Evolutionary conservation across 2,113 vertebrate genomes (phyloP).

Genomic region (Bubo bubo): DNA sequence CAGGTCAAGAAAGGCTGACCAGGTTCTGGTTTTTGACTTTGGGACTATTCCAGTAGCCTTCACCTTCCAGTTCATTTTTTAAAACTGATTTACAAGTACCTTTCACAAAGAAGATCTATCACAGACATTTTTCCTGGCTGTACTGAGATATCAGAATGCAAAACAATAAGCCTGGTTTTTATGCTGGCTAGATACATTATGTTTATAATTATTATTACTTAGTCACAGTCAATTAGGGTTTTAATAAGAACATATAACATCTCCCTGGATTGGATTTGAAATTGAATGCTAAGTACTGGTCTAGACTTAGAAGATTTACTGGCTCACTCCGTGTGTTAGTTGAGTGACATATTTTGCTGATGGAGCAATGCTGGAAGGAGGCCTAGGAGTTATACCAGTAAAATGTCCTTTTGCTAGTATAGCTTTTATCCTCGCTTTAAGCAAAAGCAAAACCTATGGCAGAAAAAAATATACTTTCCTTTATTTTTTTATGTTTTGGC

Average conservation of each 20-base stretch:
- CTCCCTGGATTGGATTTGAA: neutral
- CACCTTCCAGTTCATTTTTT: neutral
- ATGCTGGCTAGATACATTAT: neutral
- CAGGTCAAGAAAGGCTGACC: neutral
- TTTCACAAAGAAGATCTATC: neutral
- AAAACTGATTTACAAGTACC: neutral
- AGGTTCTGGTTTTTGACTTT: neutral
- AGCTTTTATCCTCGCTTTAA: neutral
- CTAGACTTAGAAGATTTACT: constrained; percentile 42
- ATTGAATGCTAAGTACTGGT: neutral
- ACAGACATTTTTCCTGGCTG: neutral
- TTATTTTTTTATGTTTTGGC: neutral
- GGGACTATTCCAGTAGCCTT: neutral
- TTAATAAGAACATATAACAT: neutral
- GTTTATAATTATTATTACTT: constrained; percentile 31
- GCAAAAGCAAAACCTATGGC: neutral
- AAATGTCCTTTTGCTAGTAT: neutral
- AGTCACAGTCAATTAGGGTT: neutral
- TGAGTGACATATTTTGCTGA: constrained; percentile 1
- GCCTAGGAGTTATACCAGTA: neutral
- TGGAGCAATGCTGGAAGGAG: neutral
- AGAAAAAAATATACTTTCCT: neutral
- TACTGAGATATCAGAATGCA: neutral
- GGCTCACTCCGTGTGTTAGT: neutral
- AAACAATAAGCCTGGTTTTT: neutral